Evolutionary conservation across 2,113 vertebrate genomes (phyloP), one percentile per base, ranked within the genome.

Genomic region (Bathybates hornii): DNA sequence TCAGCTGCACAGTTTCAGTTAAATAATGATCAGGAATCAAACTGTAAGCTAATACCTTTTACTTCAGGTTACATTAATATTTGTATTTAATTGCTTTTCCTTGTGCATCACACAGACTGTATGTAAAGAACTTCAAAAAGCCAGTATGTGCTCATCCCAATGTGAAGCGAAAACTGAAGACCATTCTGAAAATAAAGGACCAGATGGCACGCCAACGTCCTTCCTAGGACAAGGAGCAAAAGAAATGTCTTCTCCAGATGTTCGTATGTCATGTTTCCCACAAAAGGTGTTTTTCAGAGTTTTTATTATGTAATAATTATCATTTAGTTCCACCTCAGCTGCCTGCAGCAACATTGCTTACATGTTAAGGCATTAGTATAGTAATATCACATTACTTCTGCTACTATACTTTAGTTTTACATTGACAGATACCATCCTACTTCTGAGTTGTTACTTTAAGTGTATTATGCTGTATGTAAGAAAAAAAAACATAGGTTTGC

Each of bases 81-180:
- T 56, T 19, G 43, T 27, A 61, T 48, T 24, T 19, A 19, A 34
- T n/a, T 24, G 17, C 7, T 13, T 38, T 52, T 78, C 8, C 3
- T 53, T 88, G 12, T 86, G 43, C 2, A 9, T 93, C 73, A 24
- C 79, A 34, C 94, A 97, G 96, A 78, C 19, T 96, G 3, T 1
- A 89, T 11, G 2, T 86, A 2, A 57, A 7, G 21, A 3, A 1
- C n/a, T 6, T 1, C 1, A 66, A 0, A 9, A 93, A 1, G 21
- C 94, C 93, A 3, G 1, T 91, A 0, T 97, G 96, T 78, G 86
- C 56, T 59, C 2, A 89, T 38, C 87, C 17, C 9, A 32, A 14
- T 24, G 0, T 80, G 36, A 27, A 27, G 71, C 4, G 0, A n/a
- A 3, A 13, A 19, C 24, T 78, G 71, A 78, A 78, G 27, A 78